Percentiles rank a stretch among this genome's conserved stretches.
Conservation (phyloP, 2,888 invertebrate species). For the Troides aeacus region DNA sequence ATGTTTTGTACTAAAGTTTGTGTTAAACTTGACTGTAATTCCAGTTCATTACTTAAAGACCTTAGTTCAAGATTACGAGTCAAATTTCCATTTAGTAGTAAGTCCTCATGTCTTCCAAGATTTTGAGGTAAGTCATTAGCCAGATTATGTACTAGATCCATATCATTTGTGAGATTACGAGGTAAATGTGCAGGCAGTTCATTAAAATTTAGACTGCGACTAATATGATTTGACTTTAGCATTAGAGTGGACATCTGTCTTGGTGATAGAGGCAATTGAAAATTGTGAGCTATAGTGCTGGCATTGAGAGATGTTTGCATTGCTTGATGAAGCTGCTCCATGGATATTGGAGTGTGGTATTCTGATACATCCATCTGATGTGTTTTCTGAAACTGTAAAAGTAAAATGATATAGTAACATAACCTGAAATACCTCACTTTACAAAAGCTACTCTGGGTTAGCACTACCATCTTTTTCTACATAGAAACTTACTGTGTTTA, state of each 20-base stretch:
- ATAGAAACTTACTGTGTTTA: too few species aligned
- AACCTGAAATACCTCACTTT: too few species aligned
- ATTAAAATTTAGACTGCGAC: slow-evolving; percentile 57
- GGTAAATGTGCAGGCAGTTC: slow-evolving; percentile 64
- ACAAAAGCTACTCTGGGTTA: too few species aligned
- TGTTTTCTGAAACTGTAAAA: slow-evolving; percentile 62
- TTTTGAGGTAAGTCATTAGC: slow-evolving; percentile 52
- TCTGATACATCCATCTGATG: slow-evolving; percentile 60
- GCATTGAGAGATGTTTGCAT: slow-evolving; percentile 63
- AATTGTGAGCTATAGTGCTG: slow-evolving; percentile 58
- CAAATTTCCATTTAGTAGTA: slow-evolving; percentile 39
- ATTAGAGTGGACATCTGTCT: slow-evolving; percentile 70
- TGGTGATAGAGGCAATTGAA: slow-evolving; percentile 66
- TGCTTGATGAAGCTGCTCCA: slow-evolving; percentile 72
- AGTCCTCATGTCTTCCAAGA: slow-evolving; percentile 42
- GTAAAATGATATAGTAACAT: background rate
- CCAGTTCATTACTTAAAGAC: slow-evolving; percentile 45
- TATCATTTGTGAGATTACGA: slow-evolving; percentile 48
- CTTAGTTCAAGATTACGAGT: slow-evolving; percentile 50
- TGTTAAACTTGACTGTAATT: slow-evolving; percentile 51
- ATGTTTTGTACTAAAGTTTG: slow-evolving; percentile 52
- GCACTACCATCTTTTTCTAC: too few species aligned
- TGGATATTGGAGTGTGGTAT: slow-evolving; percentile 63
- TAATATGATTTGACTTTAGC: slow-evolving; percentile 65
- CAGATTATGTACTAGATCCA: slow-evolving; percentile 55